phyloP scores from a whole-genome alignment of 2,888 invertebrate species.

The Drosophila formosana region DNA sequence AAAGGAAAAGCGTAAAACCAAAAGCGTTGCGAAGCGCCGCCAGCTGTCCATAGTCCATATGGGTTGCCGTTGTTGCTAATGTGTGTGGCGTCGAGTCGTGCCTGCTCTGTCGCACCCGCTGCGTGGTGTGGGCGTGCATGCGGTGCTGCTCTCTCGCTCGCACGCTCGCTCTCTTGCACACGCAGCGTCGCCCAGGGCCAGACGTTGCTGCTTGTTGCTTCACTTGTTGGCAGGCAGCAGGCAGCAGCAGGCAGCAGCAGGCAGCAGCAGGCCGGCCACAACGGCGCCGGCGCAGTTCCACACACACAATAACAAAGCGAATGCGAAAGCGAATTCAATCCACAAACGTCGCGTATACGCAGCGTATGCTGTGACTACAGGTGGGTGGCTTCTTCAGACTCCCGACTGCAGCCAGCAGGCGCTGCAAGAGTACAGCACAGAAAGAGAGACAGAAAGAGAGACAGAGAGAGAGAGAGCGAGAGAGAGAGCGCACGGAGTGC shows the following conservation, averaged over 20 bases:
- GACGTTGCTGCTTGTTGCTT: constrained; percentile 71
- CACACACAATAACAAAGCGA: constrained; percentile 56
- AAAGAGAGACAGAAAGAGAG: constrained; percentile 1
- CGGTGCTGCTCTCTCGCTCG: constrained; percentile 24
- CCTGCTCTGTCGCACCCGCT: constrained; percentile 41
- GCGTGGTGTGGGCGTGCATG: constrained; percentile 12
- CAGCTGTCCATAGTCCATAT: constrained; percentile 70
- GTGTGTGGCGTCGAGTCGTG: constrained; percentile 54
- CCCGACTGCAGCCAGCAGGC: constrained; percentile 2
- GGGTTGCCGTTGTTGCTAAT: constrained; percentile 42
- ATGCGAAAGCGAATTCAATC: constrained; percentile 49
- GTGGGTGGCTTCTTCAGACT: constrained; percentile 42
- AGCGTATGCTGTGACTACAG: constrained; percentile 46
- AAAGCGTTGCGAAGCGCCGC: constrained; percentile 44
- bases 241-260: no score
- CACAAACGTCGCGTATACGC: constrained; percentile 54
- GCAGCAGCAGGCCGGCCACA: constrained; percentile 53
- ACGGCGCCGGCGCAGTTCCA: constrained; percentile 52
- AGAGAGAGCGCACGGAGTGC: constrained; percentile 13
- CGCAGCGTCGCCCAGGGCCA: constrained; percentile 42
- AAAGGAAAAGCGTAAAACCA: constrained; percentile 13
- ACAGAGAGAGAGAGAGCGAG: constrained; percentile 1
- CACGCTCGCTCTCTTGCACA: constrained; percentile 21
- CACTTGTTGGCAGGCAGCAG: constrained; percentile 67
- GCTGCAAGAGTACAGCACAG: not conserved